Evolutionary conservation across 2,888 invertebrate genomes (phyloP).

Genomic region (Drosophila pseudotakahashii): DNA sequence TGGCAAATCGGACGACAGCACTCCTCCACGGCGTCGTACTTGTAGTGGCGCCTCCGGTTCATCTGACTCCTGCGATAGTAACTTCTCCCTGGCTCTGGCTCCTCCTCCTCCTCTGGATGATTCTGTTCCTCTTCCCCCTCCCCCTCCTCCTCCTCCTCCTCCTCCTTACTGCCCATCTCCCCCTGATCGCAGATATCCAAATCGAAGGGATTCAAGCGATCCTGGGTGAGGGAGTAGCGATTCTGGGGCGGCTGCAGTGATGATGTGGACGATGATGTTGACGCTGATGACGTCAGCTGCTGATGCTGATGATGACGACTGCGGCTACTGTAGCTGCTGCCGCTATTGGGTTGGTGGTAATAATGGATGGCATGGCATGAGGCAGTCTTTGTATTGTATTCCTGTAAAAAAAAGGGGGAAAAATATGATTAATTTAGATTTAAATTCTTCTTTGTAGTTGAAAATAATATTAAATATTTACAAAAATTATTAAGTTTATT

Average conservation of each 20-base stretch:
- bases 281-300: slow-evolving; percentile 48
- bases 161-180: slow-evolving; percentile 12
- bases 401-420: slow-evolving; percentile 60
- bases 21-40: slow-evolving; percentile 80
- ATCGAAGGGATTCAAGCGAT: slow-evolving; percentile 37
- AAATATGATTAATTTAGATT: too few species aligned
- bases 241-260: slow-evolving; percentile 30
- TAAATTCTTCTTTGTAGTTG: too few species aligned
- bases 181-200: slow-evolving; percentile 13
- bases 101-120: neutral
- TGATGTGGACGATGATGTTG: slow-evolving; percentile 42
- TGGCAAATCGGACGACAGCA: slow-evolving; percentile 82
- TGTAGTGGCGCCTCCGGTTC: slow-evolving; percentile 62
- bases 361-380: slow-evolving; percentile 84
- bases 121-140: slow-evolving; percentile 2
- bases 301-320: slow-evolving; percentile 35
- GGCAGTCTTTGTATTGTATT: slow-evolving; percentile 84
- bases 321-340: slow-evolving; percentile 33
- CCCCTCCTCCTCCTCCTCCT: neutral
- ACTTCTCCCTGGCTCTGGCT: slow-evolving; percentile 7
- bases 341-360: slow-evolving; percentile 71
- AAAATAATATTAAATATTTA: neutral
- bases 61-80: slow-evolving; percentile 42
- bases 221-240: slow-evolving; percentile 23
- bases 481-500: neutral